Percentiles rank a stretch among this genome's conserved stretches.
These are phyloP conservation scores for Cyclura pinguis DNA, from an alignment of 2,797 vertebrate species.

Conservation along the genomic window DNA sequence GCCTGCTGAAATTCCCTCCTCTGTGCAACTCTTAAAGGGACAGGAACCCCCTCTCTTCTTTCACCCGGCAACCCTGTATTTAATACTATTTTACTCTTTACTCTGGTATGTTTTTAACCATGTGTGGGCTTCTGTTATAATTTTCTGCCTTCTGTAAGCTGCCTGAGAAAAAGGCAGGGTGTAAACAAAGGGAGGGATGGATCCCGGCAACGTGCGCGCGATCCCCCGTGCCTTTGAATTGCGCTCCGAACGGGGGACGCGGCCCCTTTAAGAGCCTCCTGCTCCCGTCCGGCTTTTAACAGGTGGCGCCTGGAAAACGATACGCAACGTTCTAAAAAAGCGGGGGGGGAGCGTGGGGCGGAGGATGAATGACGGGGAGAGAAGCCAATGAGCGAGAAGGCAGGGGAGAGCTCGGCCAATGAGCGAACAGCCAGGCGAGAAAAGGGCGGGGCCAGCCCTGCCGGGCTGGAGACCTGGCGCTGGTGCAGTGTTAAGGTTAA, in stretches of 20 bases:
- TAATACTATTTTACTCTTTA: too few species aligned
- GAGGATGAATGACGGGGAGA: fast-evolving
- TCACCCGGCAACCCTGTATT: too few species aligned
- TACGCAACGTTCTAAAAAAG: background rate
- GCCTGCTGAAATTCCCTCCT: too few species aligned
- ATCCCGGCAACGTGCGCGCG: too few species aligned
- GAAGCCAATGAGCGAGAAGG: fast-evolving
- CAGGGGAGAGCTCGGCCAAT: fast-evolving
- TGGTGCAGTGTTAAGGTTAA: background rate
- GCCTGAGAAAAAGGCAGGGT: too few species aligned
- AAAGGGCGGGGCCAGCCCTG: background rate
- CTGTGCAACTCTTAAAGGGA: too few species aligned
- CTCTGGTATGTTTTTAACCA: too few species aligned
- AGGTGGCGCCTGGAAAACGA: background rate
- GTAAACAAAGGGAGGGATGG: too few species aligned
- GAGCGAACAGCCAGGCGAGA: fast-evolving
- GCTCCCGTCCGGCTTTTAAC: background rate
- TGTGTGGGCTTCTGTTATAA: too few species aligned
- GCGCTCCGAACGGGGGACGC: background rate
- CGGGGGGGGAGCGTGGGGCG: fast-evolving
- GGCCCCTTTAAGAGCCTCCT: conserved; percentile 13
- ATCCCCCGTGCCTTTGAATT: too few species aligned
- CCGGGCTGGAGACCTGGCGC: background rate
- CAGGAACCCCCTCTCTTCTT: too few species aligned
- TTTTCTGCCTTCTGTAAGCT: too few species aligned